Evolutionary conservation across 2,797 vertebrate genomes (phyloP).

Genomic region (Melopsittacus undulatus): DNA sequence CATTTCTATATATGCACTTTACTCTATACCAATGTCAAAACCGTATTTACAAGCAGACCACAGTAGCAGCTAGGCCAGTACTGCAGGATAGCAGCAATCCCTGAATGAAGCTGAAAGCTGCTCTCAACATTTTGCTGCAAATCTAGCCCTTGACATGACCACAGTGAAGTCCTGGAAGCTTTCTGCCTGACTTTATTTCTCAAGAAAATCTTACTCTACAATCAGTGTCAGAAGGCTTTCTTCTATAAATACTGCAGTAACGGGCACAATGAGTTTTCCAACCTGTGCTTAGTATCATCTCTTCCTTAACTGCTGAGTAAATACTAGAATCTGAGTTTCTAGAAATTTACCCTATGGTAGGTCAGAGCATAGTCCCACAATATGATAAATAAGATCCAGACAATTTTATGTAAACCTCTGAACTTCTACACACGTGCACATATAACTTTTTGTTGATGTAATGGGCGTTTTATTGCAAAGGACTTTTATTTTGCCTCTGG

Average conservation of each 20-base stretch:
- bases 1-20: background rate
- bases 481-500: background rate
- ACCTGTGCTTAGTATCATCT: background rate
- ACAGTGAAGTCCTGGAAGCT: background rate
- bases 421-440: rapidly evolving
- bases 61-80: background rate
- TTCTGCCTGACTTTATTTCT: background rate
- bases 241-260: background rate
- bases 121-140: rapidly evolving
- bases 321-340: background rate
- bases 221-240: background rate
- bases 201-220: background rate
- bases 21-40: background rate
- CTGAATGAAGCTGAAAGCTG: background rate
- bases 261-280: background rate
- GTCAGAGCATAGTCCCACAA: background rate
- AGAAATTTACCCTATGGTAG: background rate
- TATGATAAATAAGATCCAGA: background rate
- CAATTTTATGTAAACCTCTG: background rate
- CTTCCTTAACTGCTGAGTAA: background rate
- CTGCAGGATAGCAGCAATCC: background rate
- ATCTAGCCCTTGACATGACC: background rate
- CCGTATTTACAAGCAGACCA: background rate
- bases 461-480: background rate
- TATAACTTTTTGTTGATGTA: background rate